These are phyloP conservation scores for Tenthredo livida DNA, from an alignment of 2,888 invertebrate species.

Conservation along the genomic window DNA sequence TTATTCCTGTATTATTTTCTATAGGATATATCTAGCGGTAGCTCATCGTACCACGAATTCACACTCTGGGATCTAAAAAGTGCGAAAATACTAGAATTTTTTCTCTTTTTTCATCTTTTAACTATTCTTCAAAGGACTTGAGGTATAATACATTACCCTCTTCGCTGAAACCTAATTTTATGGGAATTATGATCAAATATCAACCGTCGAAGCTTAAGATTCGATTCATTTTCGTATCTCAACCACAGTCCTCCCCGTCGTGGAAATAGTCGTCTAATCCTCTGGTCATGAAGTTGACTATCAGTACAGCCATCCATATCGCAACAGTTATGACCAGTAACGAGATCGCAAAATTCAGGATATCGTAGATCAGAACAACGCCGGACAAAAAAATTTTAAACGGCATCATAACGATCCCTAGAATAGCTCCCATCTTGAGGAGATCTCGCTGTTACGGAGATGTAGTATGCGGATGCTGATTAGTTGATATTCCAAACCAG, in stretches of 20 bases:
- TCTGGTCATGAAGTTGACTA: constrained; percentile 21
- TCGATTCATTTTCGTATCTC: background rate
- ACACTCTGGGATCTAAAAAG: background rate
- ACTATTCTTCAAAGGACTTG: background rate
- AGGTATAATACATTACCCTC: background rate
- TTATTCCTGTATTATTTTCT: background rate
- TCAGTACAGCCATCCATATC: constrained; percentile 24
- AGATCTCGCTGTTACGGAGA: background rate
- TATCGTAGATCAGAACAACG: constrained; percentile 12
- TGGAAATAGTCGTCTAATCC: constrained; percentile 23
- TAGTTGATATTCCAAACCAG: background rate
- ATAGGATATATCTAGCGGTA: background rate
- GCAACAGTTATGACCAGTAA: background rate
- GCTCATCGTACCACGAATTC: background rate
- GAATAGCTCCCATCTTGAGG: constrained; percentile 19
- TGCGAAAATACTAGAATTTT: background rate
- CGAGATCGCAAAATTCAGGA: background rate
- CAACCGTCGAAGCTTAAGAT: background rate
- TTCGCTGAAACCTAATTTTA: background rate
- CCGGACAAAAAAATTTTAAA: constrained; percentile 37
- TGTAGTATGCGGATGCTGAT: background rate
- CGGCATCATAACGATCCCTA: constrained; percentile 28
- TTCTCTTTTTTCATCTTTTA: background rate
- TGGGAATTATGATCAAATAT: background rate
- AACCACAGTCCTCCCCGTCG: constrained; percentile 35